Base-by-base conservation (phyloP, 2,888 invertebrate species). In the Abscondita cerata region DNA sequence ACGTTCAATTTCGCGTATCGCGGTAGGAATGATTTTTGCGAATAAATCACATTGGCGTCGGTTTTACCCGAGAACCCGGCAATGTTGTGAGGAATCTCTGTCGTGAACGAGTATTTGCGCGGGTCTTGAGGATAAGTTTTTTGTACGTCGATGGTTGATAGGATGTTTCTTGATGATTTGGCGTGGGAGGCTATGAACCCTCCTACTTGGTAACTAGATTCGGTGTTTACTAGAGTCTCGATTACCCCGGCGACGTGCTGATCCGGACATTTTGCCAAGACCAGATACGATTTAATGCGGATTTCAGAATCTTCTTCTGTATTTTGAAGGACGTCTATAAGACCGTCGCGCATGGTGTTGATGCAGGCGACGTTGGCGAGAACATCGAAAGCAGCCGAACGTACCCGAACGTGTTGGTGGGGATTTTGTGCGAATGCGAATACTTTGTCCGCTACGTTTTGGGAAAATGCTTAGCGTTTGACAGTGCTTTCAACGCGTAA, bases 161-260 rank as follows among this genome's bases (percentile, higher is more conserved):
- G 78, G 41, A 86, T 81, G 20, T 78, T 78, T 62, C 85, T 84
- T 11, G 86, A 82, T 1, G 81, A 79, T 19, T 84, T 84, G 72
- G 96, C 83, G 68, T 93, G 94, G 0, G 92, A 87, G 11, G 88
- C 86, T 68, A 96, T 91, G 81, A 92, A 96, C 4, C 93, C 90
- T n/a, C 95, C 95, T 33, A 96, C 95, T 86, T 96, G 96, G 72
- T 91, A 87, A 9, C 90, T 86, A 0, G 88, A 86, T 77, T 95
- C 94, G 1, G 80, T 82, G 20, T 90, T 89, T 12, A 95, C 76
- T 12, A 92, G 77, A 18, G 86, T 85, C 71, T 92, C 90, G 64
- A 96, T 82, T 40, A 86, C 86, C 34, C 83, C 85, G 0, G 93
- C 90, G 2, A 90, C 84, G 18, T 87, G 83, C 0, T 85, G 85